Base-by-base conservation (phyloP, 2,113 vertebrate genomes). In the Oceanites oceanicus region DNA sequence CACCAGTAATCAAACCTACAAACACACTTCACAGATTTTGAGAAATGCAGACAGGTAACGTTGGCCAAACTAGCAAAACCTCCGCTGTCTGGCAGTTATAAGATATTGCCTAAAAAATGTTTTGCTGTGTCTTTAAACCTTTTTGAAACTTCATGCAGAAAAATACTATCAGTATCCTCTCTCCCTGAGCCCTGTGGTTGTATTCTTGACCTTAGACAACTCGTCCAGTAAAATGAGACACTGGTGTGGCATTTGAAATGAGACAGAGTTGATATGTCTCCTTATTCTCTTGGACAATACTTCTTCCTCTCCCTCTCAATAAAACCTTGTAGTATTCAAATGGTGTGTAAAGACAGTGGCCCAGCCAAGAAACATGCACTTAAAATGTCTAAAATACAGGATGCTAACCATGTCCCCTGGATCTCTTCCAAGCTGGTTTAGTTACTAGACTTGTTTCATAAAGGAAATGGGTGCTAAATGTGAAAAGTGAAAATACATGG, bases 301-400 rank as follows among this genome's bases (percentile, higher is more conserved):
- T 75, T 91, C 47, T 84, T 96, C 82, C 55, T 53, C 71, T 74
- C 65, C 55, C 25, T 68, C 74, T 87, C 59, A 86, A 26, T 76
- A 92, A 92, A 94, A 74, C 45, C 29, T 73, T 90, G n/a, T 42
- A 38, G 82, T 94, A 96, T 96, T 95, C 62, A 95, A 94, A 93
- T 72, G 6, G 30, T 10, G 26, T 76, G 55, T 83, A 83, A 90
- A 90, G 67, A 72, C 71, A 42, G 85, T n/a, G 45, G 49, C 42
- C 14, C 45, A 73, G 90, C n/a, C 88, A 92, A 90, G 73, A 90
- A 83, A 45, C 29, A 83, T 55, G 63, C 77, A 86, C 85, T 90
- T 96, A 88, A 79, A n/a, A 76, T 29, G 49, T 90, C 87, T 92
- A 62, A 90, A 95, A 94, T 82, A 45, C 50, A 70, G 71, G 82